Conservation (phyloP, 2,113 vertebrate genomes). For the Ammodytes dubius region DNA sequence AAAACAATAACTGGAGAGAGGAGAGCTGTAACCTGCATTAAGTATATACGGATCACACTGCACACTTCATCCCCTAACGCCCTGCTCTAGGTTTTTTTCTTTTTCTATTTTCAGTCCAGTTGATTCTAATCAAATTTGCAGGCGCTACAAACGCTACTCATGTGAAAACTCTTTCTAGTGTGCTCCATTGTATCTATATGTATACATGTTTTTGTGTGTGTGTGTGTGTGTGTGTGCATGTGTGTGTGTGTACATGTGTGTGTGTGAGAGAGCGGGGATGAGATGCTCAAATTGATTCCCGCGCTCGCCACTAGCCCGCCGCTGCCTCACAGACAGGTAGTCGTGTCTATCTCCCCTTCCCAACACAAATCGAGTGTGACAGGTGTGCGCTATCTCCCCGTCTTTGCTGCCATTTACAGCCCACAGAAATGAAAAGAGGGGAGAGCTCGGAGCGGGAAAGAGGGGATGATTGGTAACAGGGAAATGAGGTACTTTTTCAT, state of each 20-base stretch:
- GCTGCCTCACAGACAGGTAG: conserved; percentile 84
- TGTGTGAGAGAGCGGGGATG: conserved; percentile 60
- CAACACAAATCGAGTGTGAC: conserved; percentile 88
- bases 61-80: conserved; percentile 15
- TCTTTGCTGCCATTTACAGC: conserved; percentile 88
- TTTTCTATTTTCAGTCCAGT: conserved; percentile 30
- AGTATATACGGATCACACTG: conserved; percentile 28
- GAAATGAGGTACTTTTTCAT: conserved; percentile 82
- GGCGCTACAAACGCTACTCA: conserved; percentile 47
- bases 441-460: conserved; percentile 63
- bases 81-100: conserved; percentile 13
- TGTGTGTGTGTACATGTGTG: conserved; percentile 18
- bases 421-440: conserved; percentile 79
- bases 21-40: conserved; percentile 21
- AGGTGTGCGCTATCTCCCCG: conserved; percentile 88
- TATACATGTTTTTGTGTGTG: conserved; percentile 41
- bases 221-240: conserved; percentile 2
- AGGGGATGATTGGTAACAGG: conserved; percentile 73
- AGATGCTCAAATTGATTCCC: conserved; percentile 80
- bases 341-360: conserved; percentile 80
- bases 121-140: conserved; percentile 68
- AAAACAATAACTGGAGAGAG: conserved; percentile 51
- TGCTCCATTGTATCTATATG: conserved; percentile 52
- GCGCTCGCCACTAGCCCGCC: conserved; percentile 66
- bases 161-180: conserved; percentile 46